These are phyloP conservation scores for Mus caroli DNA, from an alignment of 2,797 vertebrate genomes.

Conservation along the genomic window DNA sequence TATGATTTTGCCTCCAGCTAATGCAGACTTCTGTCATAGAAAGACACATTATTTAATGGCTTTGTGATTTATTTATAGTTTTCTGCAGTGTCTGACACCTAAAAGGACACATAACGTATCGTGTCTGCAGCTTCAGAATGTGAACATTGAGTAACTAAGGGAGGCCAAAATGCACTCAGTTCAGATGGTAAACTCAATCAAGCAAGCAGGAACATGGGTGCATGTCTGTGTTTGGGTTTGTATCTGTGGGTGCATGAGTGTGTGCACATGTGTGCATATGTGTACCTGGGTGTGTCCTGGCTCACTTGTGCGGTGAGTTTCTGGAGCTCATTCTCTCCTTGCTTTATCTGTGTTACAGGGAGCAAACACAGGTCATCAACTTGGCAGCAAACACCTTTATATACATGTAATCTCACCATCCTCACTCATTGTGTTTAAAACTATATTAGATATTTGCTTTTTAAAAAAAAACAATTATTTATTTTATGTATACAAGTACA, in stretches of 20 bases:
- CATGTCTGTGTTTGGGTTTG: too few species aligned
- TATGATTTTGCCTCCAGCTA: neutral
- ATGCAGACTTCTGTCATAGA: neutral
- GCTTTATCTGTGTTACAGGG: too few species aligned
- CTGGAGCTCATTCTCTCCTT: neutral
- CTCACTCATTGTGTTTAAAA: neutral
- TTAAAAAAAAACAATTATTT: neutral
- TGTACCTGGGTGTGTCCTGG: neutral
- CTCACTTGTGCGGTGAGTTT: neutral
- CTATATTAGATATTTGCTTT: neutral
- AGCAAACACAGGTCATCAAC: neutral
- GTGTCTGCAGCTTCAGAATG: neutral
- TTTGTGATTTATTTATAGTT: neutral
- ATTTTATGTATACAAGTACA: neutral
- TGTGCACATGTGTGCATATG: too few species aligned
- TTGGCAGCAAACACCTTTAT: neutral
- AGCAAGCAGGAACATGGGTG: neutral
- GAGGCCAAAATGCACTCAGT: neutral
- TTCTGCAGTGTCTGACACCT: neutral
- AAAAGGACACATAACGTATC: neutral
- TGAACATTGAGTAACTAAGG: neutral
- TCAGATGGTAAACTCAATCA: neutral
- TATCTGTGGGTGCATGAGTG: neutral
- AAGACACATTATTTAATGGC: neutral
- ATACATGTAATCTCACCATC: neutral